Evolutionary conservation across 2,888 invertebrate species (phyloP).

Genomic region (Apoda limacodes): DNA sequence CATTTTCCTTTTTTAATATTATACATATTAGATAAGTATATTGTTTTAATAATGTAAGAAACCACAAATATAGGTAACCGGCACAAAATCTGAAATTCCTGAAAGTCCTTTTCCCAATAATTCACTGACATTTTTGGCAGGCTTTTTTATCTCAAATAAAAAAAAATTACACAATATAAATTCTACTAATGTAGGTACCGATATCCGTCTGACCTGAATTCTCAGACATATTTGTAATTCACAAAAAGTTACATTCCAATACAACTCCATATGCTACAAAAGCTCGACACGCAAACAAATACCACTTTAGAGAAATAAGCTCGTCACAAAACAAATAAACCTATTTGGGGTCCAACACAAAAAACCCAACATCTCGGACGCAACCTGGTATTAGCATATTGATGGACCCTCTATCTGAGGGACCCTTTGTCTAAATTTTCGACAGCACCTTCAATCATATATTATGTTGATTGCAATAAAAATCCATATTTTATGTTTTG

Average conservation of each 20-base stretch:
- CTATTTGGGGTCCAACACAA: slow-evolving; percentile 53
- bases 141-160: no score
- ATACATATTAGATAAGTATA: no score
- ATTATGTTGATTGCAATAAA: slow-evolving; percentile 14
- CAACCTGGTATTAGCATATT: slow-evolving; percentile 60
- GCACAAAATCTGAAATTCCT: no score
- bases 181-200: no score
- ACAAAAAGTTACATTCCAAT: slow-evolving; percentile 19
- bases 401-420: slow-evolving; percentile 51
- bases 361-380: slow-evolving; percentile 46
- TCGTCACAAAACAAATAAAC: slow-evolving; percentile 65
- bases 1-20: no score
- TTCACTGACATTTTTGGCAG: no score
- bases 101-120: no score
- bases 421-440: slow-evolving; percentile 65
- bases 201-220: no score
- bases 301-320: slow-evolving; percentile 41
- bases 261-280: slow-evolving; percentile 37
- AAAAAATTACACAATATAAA: no score
- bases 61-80: no score
- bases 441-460: slow-evolving; percentile 64
- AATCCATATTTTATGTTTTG: no score
- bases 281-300: slow-evolving; percentile 51
- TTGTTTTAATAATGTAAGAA: no score
- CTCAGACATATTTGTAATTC: slow-evolving; percentile 13